Percentiles rank a stretch among this genome's conserved stretches.
Conservation (phyloP, 1,140 invertebrate genomes). For the Globodera ellingtonae region DNA sequence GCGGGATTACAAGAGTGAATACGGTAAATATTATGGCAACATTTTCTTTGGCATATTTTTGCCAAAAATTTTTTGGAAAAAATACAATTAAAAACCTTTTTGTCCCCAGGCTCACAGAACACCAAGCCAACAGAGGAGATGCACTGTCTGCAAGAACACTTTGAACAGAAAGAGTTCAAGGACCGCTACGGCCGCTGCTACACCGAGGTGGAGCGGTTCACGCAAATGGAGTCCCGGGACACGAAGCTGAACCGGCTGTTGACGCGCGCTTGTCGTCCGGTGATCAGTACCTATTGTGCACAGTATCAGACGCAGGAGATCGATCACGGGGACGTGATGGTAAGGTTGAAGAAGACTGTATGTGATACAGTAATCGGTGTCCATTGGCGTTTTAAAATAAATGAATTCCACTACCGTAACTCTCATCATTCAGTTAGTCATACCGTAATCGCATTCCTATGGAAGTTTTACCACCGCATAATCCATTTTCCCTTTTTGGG, state of each 20-base stretch:
- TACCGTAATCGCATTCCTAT: too few relatives aligned
- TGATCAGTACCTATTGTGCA: conserved; percentile 80
- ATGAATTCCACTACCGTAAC: too few relatives aligned
- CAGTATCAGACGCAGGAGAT: conserved; percentile 74
- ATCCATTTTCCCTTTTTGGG: too few relatives aligned
- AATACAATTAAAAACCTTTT: not conserved
- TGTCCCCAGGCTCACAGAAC: conserved; percentile 69
- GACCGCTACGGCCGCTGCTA: conserved; percentile 72
- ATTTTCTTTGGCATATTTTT: too few relatives aligned
- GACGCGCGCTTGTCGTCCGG: conserved; percentile 77
- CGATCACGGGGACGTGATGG: conserved; percentile 76
- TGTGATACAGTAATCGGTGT: too few relatives aligned
- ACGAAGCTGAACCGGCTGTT: conserved; percentile 73
- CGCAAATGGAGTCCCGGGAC: conserved; percentile 75
- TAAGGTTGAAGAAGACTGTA: not conserved
- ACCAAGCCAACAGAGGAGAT: conserved; percentile 74
- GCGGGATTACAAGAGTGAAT: too few relatives aligned
- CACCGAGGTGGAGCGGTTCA: conserved; percentile 80
- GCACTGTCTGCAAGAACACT: conserved; percentile 85
- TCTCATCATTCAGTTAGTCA: too few relatives aligned
- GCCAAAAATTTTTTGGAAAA: too few relatives aligned
- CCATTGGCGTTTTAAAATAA: too few relatives aligned
- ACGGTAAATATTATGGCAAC: too few relatives aligned
- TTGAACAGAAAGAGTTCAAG: conserved; percentile 71
- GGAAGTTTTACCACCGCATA: too few relatives aligned